A percentile compares a stretch with the other conserved stretches of the same genome.
phyloP scores from a whole-genome alignment of 2,113 vertebrate species.

The Chrysochloris asiatica region DNA sequence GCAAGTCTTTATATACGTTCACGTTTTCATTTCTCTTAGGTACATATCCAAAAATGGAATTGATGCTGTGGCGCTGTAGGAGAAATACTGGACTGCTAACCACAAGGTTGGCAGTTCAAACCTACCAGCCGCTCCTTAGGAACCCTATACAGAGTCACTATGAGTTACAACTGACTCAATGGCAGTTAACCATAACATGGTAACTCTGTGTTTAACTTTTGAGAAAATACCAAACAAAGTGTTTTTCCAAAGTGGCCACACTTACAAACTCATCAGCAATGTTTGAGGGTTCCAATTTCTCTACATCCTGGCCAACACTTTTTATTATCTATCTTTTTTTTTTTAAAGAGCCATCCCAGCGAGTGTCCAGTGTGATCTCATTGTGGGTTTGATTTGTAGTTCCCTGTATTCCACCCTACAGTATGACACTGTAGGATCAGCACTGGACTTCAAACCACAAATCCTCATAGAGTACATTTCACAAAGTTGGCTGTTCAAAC shows the following conservation, averaged over 20 bases:
- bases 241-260: conserved; percentile 1
- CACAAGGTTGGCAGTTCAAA: no score
- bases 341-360: not conserved
- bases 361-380: not conserved
- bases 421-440: no score
- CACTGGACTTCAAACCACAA: no score
- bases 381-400: not conserved
- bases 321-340: not conserved
- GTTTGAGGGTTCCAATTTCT: not conserved
- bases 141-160: no score
- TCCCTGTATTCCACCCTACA: no score
- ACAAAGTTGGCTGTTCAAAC: no score
- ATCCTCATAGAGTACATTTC: no score
- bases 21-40: conserved; percentile 13
- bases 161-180: no score
- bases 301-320: not conserved
- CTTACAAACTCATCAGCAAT: not conserved
- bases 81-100: no score
- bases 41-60: not conserved
- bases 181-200: no score
- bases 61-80: no score
- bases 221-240: conserved; percentile 4
- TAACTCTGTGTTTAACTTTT: not conserved
- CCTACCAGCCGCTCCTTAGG: no score
- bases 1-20: not conserved